A percentile compares a stretch with the other conserved stretches of the same genome.
Conservation (phyloP, 2,113 vertebrate genomes). For the Istiophorus platypterus region DNA sequence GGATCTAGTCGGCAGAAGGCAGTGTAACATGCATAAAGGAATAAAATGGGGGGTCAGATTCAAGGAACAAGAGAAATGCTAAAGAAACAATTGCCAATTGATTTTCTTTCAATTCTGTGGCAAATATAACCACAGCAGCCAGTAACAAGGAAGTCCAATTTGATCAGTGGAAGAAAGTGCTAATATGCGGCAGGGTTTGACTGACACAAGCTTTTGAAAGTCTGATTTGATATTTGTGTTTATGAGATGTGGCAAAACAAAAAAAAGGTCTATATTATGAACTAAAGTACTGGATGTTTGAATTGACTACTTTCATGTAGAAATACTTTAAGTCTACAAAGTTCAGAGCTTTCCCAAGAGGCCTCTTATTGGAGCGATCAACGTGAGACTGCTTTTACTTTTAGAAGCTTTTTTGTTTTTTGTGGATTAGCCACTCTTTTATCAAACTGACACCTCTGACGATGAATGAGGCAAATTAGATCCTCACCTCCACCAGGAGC, state of each 20-base stretch:
- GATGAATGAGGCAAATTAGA: neutral
- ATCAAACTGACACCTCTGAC: neutral
- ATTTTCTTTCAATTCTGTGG: slow-evolving; percentile 17
- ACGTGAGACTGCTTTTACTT: neutral
- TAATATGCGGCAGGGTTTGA: too few species aligned
- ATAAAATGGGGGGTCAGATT: neutral
- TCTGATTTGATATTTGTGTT: neutral
- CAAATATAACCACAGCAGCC: slow-evolving; percentile 1
- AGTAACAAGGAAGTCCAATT: neutral
- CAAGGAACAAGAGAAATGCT: neutral
- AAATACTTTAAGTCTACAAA: neutral
- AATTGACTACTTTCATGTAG: neutral
- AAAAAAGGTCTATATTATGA: too few species aligned
- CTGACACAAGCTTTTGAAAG: neutral
- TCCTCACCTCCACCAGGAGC: neutral
- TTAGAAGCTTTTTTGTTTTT: neutral
- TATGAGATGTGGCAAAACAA: neutral
- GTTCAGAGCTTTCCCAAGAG: neutral
- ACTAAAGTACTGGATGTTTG: neutral
- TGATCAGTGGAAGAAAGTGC: neutral
- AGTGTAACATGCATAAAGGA: neutral
- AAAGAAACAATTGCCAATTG: neutral
- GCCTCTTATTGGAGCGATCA: neutral
- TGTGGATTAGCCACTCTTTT: neutral
- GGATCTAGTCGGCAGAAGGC: slow-evolving; percentile 1